Percentiles rank a stretch among this genome's conserved stretches.
These are phyloP conservation scores for Tetheella fluctuosa DNA, from an alignment of 2,888 invertebrate species.

Conservation along the genomic window DNA sequence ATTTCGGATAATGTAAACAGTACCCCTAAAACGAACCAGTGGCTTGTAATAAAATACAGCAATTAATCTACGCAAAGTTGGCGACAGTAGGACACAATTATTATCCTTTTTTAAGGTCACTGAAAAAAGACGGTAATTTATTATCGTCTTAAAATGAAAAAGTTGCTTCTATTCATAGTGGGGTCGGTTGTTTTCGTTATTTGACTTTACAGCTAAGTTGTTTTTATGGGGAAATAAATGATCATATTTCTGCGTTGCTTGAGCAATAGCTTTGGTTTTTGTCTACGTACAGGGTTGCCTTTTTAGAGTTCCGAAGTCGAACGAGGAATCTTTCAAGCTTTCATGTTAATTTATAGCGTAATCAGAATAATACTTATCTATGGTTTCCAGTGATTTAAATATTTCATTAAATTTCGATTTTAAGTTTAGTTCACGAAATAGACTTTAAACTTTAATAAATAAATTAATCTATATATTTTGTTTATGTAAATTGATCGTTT, in stretches of 20 bases:
- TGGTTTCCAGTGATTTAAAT: too few species aligned
- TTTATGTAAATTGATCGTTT: too few species aligned
- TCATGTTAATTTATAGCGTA: too few species aligned
- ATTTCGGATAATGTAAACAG: slow-evolving; percentile 35
- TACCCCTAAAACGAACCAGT: slow-evolving; percentile 30
- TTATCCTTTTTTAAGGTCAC: slow-evolving; percentile 49
- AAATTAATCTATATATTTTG: too few species aligned
- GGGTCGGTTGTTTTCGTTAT: slow-evolving; percentile 1
- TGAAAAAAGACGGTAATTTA: slow-evolving; percentile 37
- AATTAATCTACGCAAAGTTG: slow-evolving; percentile 58
- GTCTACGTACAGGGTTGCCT: background rate
- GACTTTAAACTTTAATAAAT: too few species aligned
- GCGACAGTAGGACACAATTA: slow-evolving; percentile 53
- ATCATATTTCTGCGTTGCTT: background rate
- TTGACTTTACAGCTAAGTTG: background rate
- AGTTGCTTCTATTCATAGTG: slow-evolving; percentile 29
- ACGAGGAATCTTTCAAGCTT: too few species aligned
- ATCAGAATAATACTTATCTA: too few species aligned
- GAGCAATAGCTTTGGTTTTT: background rate
- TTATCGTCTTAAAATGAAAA: slow-evolving; percentile 39
- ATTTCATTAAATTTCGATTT: too few species aligned
- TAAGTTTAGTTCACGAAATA: too few species aligned
- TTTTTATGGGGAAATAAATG: background rate
- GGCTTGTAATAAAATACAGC: slow-evolving; percentile 52
- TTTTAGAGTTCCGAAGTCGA: too few species aligned